Conservation (phyloP, 2,797 vertebrate genomes). For the Diceros bicornis region DNA sequence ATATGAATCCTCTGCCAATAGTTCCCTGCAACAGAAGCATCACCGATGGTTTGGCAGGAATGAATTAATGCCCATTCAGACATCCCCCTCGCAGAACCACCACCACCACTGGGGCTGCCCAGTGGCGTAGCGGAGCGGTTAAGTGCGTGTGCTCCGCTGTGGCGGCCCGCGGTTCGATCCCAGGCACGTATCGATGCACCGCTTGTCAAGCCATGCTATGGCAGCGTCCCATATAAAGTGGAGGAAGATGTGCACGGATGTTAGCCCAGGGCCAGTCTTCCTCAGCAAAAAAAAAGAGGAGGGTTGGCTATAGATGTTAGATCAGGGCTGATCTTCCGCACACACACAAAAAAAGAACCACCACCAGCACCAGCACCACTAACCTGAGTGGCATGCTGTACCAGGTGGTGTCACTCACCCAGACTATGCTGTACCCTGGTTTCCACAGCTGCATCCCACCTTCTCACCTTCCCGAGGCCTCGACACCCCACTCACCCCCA, state of each 20-base stretch:
- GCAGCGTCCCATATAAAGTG: too few relatives aligned
- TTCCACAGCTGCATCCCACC: background rate
- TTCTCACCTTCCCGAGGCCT: background rate
- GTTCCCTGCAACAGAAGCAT: background rate
- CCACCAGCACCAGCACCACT: background rate
- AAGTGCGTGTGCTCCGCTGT: too few relatives aligned
- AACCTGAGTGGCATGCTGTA: background rate
- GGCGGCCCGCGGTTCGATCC: too few relatives aligned
- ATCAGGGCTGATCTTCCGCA: too few relatives aligned
- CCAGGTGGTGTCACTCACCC: background rate
- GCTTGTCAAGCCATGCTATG: too few relatives aligned
- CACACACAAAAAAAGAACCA: too few relatives aligned
- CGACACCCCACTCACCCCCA: background rate
- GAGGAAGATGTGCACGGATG: too few relatives aligned
- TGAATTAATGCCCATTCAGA: background rate
- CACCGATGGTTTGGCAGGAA: background rate
- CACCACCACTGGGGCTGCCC: background rate
- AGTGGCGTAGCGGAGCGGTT: too few relatives aligned
- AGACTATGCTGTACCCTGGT: background rate
- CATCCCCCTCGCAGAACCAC: background rate
- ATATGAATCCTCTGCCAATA: background rate
- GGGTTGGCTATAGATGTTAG: too few relatives aligned
- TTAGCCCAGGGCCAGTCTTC: too few relatives aligned
- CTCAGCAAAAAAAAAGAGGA: too few relatives aligned
- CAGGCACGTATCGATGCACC: too few relatives aligned